Base-by-base conservation (phyloP, 2,888 invertebrate genomes). In the Polymixis lichenea region DNA sequence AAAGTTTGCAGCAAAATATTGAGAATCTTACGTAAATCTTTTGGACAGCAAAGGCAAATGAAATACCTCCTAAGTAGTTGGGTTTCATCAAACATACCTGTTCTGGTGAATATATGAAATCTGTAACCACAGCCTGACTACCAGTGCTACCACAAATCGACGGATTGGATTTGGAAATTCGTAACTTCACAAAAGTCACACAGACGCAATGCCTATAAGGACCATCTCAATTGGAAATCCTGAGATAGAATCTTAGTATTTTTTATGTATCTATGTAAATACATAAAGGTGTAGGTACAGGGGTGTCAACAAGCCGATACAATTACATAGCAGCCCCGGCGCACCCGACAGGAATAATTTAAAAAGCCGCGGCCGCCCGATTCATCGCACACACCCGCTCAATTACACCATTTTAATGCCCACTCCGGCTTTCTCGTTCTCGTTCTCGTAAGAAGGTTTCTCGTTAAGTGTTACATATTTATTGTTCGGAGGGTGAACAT, bases 281-380 rank as follows among this genome's bases (percentile, higher is more conserved):
- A 77, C 25, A 67, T 72, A 73, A 51, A 62, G 25, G 1, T 15
- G 55, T 49, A 28, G 43, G 43, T 58, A 51, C 32, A 8, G 68
- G 74, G 66, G 61, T 86, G 78, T 75, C 71, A 77, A 81, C 72
- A 77, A 77, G 71, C 83, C 75, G 78, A 75, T 78, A 78, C 83
- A 75, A 77, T 82, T 76, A 75, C 75, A 72, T 25, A 60, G 72
- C 69, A 80, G 66, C 72, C 61, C 11, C 32, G 61, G 32, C 67
- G 61, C 86, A 80, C 70, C 83, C 81, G 75, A 81, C 85, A 87
- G 88, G 85, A 88, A 88, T 86, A 87, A 90, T 90, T 90, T 88
- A 87, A 88, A 86, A 84, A 87, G 89, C 77, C 55, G 64, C 74
- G 74, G 46, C 74, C 75, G 51, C 77, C 68, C 82, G 87, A 74